A percentile compares a stretch with the other conserved stretches of the same genome.
phyloP scores from a whole-genome alignment of 2,113 vertebrate genomes.

The Apodemus sylvaticus region DNA sequence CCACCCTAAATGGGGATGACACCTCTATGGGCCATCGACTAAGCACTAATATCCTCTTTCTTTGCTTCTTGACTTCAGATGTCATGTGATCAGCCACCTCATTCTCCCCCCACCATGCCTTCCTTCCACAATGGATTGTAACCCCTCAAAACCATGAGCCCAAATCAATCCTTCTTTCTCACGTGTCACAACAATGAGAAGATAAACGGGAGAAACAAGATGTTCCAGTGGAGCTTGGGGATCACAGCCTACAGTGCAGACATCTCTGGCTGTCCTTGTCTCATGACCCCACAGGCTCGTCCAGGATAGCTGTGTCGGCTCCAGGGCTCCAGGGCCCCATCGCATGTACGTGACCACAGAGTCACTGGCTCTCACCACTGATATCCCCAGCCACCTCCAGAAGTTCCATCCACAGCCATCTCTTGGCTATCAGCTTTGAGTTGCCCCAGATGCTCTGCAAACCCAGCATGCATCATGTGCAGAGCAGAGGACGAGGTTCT shows the following conservation, averaged over 20 bases:
- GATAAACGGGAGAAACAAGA: background rate
- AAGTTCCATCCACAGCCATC: background rate
- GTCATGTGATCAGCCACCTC: background rate
- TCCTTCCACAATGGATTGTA: background rate
- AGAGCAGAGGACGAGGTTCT: background rate
- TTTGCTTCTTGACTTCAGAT: background rate
- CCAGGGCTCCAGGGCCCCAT: background rate
- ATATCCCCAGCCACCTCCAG: background rate
- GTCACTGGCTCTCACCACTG: background rate
- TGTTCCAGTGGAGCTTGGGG: background rate
- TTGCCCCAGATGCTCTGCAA: background rate
- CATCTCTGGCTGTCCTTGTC: background rate
- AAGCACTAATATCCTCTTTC: background rate
- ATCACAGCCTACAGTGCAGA: background rate
- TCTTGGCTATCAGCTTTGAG: no score
- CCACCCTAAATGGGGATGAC: no score
- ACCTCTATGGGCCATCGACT: background rate
- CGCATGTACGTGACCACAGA: accelerated
- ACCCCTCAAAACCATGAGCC: background rate
- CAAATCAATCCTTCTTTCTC: background rate
- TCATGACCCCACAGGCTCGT: background rate
- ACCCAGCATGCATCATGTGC: background rate
- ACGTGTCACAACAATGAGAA: background rate
- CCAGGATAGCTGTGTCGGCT: no score
- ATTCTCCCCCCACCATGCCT: background rate